These are phyloP conservation scores for Plebejus argus DNA, from an alignment of 2,888 invertebrate species.

Conservation along the genomic window DNA sequence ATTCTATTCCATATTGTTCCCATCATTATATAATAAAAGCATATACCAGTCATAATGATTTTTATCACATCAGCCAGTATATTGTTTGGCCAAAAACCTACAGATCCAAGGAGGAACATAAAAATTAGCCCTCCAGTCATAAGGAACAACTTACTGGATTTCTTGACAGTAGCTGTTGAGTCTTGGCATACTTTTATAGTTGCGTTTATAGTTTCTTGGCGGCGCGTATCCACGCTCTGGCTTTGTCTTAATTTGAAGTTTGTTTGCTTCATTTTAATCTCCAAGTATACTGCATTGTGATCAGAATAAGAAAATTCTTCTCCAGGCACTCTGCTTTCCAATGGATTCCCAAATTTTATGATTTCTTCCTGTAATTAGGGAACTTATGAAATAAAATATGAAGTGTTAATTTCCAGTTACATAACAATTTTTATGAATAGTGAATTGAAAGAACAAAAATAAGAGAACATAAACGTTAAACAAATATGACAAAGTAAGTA, in stretches of 20 bases:
- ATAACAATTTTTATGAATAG: too few relatives aligned
- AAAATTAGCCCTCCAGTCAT: conserved; percentile 73
- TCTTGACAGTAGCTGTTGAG: conserved; percentile 74
- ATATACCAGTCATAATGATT: conserved; percentile 82
- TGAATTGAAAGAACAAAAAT: too few relatives aligned
- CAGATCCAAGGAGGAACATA: conserved; percentile 75
- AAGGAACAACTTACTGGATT: conserved; percentile 77
- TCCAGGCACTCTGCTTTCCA: conserved; percentile 87
- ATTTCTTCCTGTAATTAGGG: conserved; percentile 58
- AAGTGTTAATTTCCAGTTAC: too few relatives aligned
- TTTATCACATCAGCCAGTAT: conserved; percentile 80
- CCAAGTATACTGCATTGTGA: conserved; percentile 91
- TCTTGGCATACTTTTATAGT: conserved; percentile 82
- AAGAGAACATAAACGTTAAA: too few relatives aligned
- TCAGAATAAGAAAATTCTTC: conserved; percentile 91
- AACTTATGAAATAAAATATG: not conserved
- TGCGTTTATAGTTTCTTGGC: conserved; percentile 74
- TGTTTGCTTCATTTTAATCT: conserved; percentile 54
- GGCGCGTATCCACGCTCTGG: conserved; percentile 47
- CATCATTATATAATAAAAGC: conserved; percentile 88
- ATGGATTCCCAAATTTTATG: conserved; percentile 83
- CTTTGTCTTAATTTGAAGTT: conserved; percentile 44
- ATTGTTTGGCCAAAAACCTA: conserved; percentile 72
- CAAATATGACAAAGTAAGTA: too few relatives aligned
- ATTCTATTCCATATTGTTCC: conserved; percentile 91